These are phyloP conservation scores for Melanostigma gelatinosum DNA, from an alignment of 2,113 vertebrate species.

Conservation along the genomic window DNA sequence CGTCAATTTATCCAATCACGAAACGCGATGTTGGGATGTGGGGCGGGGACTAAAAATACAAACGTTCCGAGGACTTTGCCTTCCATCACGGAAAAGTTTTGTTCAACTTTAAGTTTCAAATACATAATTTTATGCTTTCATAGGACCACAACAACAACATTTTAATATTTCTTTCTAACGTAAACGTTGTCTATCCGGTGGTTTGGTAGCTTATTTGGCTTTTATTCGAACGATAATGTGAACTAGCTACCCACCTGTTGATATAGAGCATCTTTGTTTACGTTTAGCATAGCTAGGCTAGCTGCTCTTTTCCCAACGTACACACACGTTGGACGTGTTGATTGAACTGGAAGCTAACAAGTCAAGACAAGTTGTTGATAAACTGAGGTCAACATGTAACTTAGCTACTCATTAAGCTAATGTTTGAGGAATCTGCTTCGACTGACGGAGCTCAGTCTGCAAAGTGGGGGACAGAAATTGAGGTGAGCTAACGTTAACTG, in stretches of 20 bases:
- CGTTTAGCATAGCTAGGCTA: conserved; percentile 35
- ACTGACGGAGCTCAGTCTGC: conserved; percentile 81
- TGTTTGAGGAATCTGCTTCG: conserved; percentile 78
- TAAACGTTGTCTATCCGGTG: background rate
- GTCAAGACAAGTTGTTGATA: conserved; percentile 11
- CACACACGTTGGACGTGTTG: background rate
- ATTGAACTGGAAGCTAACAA: background rate
- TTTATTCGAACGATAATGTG: background rate
- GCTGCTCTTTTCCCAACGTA: background rate
- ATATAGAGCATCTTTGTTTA: conserved; percentile 63
- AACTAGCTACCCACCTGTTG: conserved; percentile 56
- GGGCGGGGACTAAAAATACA: conserved; percentile 57
- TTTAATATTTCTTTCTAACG: background rate
- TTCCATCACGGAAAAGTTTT: background rate
- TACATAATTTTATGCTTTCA: background rate
- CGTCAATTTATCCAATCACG: conserved; percentile 68
- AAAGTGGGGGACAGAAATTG: conserved; percentile 79
- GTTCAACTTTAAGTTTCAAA: background rate
- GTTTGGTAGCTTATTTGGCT: background rate
- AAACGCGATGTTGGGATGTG: conserved; percentile 34
- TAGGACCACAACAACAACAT: background rate
- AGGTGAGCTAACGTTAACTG: conserved; percentile 59
- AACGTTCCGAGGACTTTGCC: conserved; percentile 10
- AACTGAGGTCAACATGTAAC: conserved; percentile 1
- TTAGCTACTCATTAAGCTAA: conserved; percentile 2